Evolutionary conservation across 2,888 invertebrate species (phyloP), one percentile per base, ranked within the genome.

Genomic region (Eupithecia subumbrata): DNA sequence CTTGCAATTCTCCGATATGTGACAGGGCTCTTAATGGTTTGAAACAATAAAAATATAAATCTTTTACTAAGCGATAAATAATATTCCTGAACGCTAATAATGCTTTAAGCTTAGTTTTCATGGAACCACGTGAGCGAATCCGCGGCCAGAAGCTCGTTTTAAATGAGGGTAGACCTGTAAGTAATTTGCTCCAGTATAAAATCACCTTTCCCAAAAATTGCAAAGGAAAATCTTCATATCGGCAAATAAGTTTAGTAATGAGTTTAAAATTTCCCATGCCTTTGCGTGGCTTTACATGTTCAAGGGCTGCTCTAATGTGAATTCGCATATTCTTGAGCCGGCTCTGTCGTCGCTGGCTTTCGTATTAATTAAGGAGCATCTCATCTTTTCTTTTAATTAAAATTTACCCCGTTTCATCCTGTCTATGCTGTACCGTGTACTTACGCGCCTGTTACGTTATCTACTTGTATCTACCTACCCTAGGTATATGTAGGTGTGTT

Each of bases 341-440:
- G 52, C 37, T 68, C 30, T 37, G 67, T 52, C 74, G 30, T 18
- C n/a, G 67, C 71, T 45, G 52, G 73, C 75, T 76, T 60, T 66
- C 67, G 56, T 43, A 73, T 79, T 79, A 77, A 79, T 80, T 78
- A 78, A 76, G 79, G 77, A 77, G 30, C 25, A 69, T 69, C 52
- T 63, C 74, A 68, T 69, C 74, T 72, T 75, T 76, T 78, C 69
- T 73, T 75, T 79, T 81, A 82, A 82, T 83, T 81, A 80, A 75
- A 81, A 77, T n/a, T 69, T 74, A 74, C 76, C 16, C 66, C 40
- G 45, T 25, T 60, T 60, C 14, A 22, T 60, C 25, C 60, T 60
- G 22, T 12, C 22, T 60, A 4, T 56, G 1, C 14, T 60, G 25
- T 60, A 60, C 14, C 37, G 37, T 37, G 7, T 37, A 37, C n/a